A percentile compares a stretch with the other conserved stretches of the same genome.
phyloP scores from a whole-genome alignment of 53 echinoderm and acorn worm species.

The Paelopatides confundens region DNA sequence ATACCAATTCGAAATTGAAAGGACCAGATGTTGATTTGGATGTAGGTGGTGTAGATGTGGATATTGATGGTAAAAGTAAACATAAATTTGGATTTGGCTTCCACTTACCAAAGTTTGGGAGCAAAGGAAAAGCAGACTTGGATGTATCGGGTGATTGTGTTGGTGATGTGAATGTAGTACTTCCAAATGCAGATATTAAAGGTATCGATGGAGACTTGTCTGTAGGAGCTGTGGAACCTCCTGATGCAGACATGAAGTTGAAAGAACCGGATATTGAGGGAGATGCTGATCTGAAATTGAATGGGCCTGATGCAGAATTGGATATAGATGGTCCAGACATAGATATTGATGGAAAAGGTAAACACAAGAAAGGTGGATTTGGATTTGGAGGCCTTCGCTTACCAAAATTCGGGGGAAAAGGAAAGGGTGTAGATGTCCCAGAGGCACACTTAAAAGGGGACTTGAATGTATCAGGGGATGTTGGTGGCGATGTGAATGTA shows the following conservation, averaged over 20 bases:
- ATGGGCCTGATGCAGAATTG: constrained; percentile 48
- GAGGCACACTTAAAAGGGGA: constrained; percentile 3
- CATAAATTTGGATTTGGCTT: constrained; percentile 51
- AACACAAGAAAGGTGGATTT: constrained; percentile 37
- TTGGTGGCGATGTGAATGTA: constrained; percentile 52
- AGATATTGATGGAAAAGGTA: constrained; percentile 45
- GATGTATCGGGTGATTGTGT: constrained; percentile 2
- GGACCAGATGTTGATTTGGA: constrained; percentile 33
- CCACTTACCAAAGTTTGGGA: constrained; percentile 71
- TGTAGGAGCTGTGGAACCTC: constrained; percentile 52
- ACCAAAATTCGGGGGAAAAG: constrained; percentile 74
- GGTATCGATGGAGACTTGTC: constrained; percentile 40
- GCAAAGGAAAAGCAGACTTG: constrained; percentile 25
- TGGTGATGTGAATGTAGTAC: constrained; percentile 32
- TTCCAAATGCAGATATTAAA: constrained; percentile 64
- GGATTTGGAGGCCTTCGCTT: constrained; percentile 50
- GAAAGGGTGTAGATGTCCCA: constrained; percentile 52
- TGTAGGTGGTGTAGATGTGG: constrained; percentile 45
- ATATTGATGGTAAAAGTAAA: constrained; percentile 45
- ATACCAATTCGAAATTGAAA: no score
- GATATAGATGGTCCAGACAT: constrained; percentile 59
- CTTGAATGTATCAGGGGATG: constrained; percentile 41
- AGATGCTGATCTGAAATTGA: constrained; percentile 33
- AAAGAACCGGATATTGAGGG: constrained; percentile 24
- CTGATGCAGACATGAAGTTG: constrained; percentile 64